phyloP scores from a whole-genome alignment of 2,797 vertebrate genomes.

The Todus mexicanus region DNA sequence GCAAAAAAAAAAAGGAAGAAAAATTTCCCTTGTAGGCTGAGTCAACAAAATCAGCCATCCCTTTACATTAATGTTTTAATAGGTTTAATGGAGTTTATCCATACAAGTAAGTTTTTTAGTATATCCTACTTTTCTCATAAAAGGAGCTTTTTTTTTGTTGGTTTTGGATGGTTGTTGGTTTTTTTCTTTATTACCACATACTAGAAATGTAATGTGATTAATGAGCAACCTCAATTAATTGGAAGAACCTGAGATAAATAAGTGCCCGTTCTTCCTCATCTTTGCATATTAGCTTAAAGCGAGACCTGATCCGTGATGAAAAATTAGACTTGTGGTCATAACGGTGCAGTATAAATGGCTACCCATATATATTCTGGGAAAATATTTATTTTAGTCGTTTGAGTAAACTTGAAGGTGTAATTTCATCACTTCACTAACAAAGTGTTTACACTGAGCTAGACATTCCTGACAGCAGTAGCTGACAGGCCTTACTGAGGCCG shows the following conservation, averaged over 20 bases:
- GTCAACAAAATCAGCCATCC: neutral
- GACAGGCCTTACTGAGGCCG: neutral
- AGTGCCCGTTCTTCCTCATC: neutral
- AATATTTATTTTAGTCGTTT: neutral
- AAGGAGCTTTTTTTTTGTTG: neutral
- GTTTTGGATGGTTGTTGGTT: neutral
- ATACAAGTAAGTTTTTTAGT: neutral
- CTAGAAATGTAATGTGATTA: neutral
- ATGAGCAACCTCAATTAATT: constrained; percentile 33
- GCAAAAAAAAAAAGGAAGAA: neutral
- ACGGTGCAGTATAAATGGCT: neutral
- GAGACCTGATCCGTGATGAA: neutral
- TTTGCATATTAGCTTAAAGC: neutral
- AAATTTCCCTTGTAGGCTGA: neutral
- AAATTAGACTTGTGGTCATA: constrained; percentile 1
- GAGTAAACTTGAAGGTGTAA: neutral
- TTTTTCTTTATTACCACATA: neutral
- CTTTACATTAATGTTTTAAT: neutral
- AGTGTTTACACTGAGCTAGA: constrained; percentile 21
- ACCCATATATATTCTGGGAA: neutral
- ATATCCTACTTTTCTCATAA: neutral
- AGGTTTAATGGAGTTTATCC: neutral
- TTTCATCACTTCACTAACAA: neutral
- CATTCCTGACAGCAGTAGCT: neutral
- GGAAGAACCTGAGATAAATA: neutral